These are phyloP conservation scores for Sisyra terminalis DNA, from an alignment of 2,888 invertebrate species.

Conservation along the genomic window DNA sequence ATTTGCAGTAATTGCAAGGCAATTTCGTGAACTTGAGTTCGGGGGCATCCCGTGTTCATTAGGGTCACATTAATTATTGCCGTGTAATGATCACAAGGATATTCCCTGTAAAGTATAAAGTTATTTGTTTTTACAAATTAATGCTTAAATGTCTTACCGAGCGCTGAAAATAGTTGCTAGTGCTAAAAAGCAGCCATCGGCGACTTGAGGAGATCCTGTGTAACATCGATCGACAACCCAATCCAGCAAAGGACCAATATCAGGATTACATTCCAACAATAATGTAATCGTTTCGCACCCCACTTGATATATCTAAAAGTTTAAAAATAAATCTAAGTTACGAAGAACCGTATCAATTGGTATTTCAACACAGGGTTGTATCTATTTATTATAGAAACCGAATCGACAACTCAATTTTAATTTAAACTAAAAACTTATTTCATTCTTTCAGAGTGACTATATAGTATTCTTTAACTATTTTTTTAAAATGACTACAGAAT, in stretches of 20 bases:
- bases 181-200: slow-evolving; percentile 92
- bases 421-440: no score
- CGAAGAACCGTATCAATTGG: no score
- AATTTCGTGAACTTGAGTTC: slow-evolving; percentile 81
- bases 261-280: slow-evolving; percentile 87
- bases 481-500: no score
- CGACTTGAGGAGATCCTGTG: slow-evolving; percentile 77
- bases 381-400: no score
- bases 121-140: background rate
- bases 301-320: slow-evolving; percentile 64
- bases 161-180: slow-evolving; percentile 93
- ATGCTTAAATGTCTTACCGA: slow-evolving; percentile 37
- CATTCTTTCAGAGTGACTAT: no score
- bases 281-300: slow-evolving; percentile 89
- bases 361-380: no score
- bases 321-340: no score
- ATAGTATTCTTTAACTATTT: no score
- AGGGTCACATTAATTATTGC: slow-evolving; percentile 95
- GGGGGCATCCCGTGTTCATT: slow-evolving; percentile 89
- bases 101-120: slow-evolving; percentile 48
- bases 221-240: slow-evolving; percentile 98
- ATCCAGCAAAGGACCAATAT: slow-evolving; percentile 79
- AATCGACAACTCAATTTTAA: no score
- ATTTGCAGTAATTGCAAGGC: slow-evolving; percentile 87
- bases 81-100: slow-evolving; percentile 94